These are phyloP conservation scores for Trypoxylon attenuatum DNA, from an alignment of 2,888 invertebrate genomes.

Conservation along the genomic window DNA sequence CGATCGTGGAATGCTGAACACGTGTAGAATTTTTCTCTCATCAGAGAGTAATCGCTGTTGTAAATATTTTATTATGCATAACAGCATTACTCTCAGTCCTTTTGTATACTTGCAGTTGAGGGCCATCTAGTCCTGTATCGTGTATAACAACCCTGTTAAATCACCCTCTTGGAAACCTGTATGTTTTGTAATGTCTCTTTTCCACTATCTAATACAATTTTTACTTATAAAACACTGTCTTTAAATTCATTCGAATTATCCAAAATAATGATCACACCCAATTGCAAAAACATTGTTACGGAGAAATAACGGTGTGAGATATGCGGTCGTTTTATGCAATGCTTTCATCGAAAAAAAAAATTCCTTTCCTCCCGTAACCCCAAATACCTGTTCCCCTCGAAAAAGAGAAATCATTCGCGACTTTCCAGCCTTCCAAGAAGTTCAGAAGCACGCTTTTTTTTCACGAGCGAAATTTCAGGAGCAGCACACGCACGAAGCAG, in stretches of 20 bases:
- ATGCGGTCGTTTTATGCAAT: no score
- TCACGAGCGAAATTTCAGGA: constrained; percentile 44
- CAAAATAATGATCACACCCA: no score
- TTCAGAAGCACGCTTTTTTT: constrained; percentile 36
- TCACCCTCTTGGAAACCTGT: constrained; percentile 21
- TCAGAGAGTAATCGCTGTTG: background rate
- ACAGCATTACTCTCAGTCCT: background rate
- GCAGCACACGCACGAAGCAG: constrained; percentile 9
- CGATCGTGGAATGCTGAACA: no score
- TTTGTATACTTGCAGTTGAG: constrained; percentile 22
- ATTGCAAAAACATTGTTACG: no score
- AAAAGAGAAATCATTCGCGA: constrained; percentile 56
- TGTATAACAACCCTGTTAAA: constrained; percentile 32
- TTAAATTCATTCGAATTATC: no score
- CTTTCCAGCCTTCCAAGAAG: constrained; percentile 61
- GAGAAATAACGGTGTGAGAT: no score
- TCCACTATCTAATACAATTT: constrained; percentile 40
- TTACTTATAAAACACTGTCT: no score
- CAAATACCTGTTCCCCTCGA: constrained; percentile 15
- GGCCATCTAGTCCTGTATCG: constrained; percentile 49
- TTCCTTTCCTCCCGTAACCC: background rate
- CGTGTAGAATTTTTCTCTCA: no score
- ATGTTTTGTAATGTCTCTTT: constrained; percentile 33
- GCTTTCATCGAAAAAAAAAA: constrained; percentile 1
- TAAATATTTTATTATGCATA: constrained; percentile 4